phyloP scores from a whole-genome alignment of 2,888 invertebrate genomes.

The Ryuthela nishihirai region DNA sequence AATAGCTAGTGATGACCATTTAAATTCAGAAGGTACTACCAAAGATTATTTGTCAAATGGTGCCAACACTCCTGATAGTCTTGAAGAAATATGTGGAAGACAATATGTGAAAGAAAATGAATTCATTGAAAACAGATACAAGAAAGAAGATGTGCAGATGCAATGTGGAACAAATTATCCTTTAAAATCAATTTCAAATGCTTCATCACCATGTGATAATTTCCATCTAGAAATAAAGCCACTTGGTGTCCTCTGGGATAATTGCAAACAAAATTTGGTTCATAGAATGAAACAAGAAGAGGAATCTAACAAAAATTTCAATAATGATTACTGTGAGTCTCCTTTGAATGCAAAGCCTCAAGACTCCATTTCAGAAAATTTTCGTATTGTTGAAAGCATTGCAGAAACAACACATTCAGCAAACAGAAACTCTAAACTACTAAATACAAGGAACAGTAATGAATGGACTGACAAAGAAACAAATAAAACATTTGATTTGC shows the following conservation, averaged over 20 bases:
- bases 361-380: neutral
- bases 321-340: neutral
- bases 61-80: slow-evolving; percentile 33
- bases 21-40: neutral
- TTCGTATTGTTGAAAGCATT: neutral
- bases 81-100: slow-evolving; percentile 25
- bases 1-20: no score
- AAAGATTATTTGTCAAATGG: slow-evolving; percentile 10
- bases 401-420: slow-evolving; percentile 17
- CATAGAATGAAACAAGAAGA: neutral
- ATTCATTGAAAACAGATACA: no score
- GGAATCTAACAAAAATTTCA: no score
- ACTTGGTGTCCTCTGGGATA: slow-evolving; percentile 23
- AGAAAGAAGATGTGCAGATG: no score
- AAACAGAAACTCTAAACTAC: slow-evolving; percentile 25
- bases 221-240: slow-evolving; percentile 21
- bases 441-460: slow-evolving; percentile 17
- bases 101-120: no score
- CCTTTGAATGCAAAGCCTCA: slow-evolving; percentile 3
- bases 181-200: no score
- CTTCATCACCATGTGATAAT: no score
- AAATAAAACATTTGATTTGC: slow-evolving; percentile 22
- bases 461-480: neutral
- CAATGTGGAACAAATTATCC: no score
- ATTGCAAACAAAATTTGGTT: neutral